phyloP scores from a whole-genome alignment of 2,888 invertebrate species.

The Allacma fusca region DNA sequence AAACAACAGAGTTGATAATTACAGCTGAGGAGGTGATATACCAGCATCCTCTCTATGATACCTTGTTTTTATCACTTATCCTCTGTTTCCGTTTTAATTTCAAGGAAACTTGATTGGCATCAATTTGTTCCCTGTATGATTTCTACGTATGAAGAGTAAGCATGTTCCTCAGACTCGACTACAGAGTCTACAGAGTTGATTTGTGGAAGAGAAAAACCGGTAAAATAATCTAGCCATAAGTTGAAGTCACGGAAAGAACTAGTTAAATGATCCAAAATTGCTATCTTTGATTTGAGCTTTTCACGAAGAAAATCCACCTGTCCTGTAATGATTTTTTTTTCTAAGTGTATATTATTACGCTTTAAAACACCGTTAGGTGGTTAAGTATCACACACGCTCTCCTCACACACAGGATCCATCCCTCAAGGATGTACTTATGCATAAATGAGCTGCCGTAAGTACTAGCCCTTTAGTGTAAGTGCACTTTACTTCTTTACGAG shows the following conservation, averaged over 20 bases:
- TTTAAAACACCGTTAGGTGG: constrained; percentile 2
- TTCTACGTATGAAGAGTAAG: not conserved
- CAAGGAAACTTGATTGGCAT: not conserved
- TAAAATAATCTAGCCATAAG: not conserved
- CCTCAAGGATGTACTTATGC: too few relatives aligned
- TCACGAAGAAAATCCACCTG: constrained; percentile 16
- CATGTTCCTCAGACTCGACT: too few relatives aligned
- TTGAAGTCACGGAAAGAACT: constrained; percentile 16
- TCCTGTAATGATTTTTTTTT: not conserved
- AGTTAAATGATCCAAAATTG: constrained; percentile 2
- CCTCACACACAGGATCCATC: not conserved
- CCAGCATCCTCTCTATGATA: too few relatives aligned
- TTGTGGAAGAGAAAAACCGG: not conserved
- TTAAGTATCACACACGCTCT: constrained; percentile 8
- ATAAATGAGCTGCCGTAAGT: too few relatives aligned
- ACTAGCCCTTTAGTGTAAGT: too few relatives aligned
- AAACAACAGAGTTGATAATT: too few relatives aligned
- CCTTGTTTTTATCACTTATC: too few relatives aligned
- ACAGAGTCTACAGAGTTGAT: not conserved
- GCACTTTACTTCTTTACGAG: not conserved
- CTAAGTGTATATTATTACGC: not conserved
- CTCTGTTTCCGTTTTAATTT: not conserved
- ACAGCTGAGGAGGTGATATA: too few relatives aligned
- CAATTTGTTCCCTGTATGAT: too few relatives aligned
- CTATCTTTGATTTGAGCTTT: not conserved